phyloP scores from a whole-genome alignment of 2,113 vertebrate species.

The Lucifuga dentata region DNA sequence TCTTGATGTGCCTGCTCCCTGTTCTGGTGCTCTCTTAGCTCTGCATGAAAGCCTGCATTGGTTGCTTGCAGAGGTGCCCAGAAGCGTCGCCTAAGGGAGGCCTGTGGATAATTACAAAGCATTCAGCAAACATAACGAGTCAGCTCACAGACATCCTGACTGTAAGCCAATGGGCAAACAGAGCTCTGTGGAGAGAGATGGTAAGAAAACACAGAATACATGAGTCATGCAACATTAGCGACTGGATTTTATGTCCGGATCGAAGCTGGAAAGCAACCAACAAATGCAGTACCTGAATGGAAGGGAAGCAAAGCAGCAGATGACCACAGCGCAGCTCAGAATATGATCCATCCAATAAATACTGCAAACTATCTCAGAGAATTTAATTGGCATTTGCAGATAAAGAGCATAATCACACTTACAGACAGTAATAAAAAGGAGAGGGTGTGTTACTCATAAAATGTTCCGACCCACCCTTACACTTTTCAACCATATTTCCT shows the following conservation, averaged over 20 bases:
- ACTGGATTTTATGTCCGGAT: conserved; percentile 34
- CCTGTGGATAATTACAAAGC: conserved; percentile 78
- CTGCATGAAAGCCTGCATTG: conserved; percentile 41
- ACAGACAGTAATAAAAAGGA: conserved; percentile 37
- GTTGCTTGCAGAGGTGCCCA: conserved; percentile 57
- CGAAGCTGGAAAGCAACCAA: conserved; percentile 2
- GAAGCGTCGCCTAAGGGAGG: conserved; percentile 67
- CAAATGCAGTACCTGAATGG: conserved; percentile 40
- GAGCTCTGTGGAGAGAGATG: conserved; percentile 34
- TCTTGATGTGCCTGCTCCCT: conserved; percentile 23
- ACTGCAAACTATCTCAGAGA: neutral
- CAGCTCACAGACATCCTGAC: conserved; percentile 52
- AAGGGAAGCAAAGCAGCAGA: neutral
- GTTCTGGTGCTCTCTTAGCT: conserved; percentile 23
- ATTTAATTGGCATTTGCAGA: neutral
- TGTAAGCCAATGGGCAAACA: conserved; percentile 66
- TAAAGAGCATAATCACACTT: conserved; percentile 2
- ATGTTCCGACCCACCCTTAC: conserved; percentile 13
- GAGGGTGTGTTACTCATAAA: conserved; percentile 16
- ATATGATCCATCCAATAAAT: conserved; percentile 12
- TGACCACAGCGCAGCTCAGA: neutral
- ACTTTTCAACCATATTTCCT: conserved; percentile 25
- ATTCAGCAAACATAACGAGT: conserved; percentile 70
- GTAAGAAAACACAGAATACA: conserved; percentile 22
- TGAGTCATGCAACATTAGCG: conserved; percentile 51